Evolutionary conservation across 2,888 invertebrate species (phyloP), one percentile per base, ranked within the genome.

Genomic region (Opisthograptis luteolata): DNA sequence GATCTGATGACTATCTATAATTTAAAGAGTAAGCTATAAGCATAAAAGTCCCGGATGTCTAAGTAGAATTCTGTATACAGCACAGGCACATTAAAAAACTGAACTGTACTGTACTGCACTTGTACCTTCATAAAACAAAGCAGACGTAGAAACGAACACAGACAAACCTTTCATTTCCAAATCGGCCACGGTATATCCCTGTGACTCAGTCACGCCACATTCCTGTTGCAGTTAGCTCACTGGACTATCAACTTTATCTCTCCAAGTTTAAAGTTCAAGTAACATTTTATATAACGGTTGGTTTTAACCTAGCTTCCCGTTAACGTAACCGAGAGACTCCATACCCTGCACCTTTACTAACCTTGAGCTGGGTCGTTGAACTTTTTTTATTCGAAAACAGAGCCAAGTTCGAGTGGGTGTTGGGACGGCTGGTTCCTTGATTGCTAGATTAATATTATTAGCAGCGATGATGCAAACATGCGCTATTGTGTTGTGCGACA

Each of bases 331-430:
- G 40, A 41, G 66, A 62, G 56, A 58, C 58, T 57, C 49, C 48
- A 55, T 55, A 58, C 67, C 65, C 68, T 64, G 57, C 59, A 61
- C 66, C 63, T 68, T 45, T 64, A 62, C 51, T 60, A 55, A 64
- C 64, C 61, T 58, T 64, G 60, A 46, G n/a, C 15, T 28, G 32
- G 62, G 35, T 13, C 55, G 24, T 52, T 60, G 56, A 62, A 52
- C 62, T 48, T 41, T 22, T 36, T 9, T 0, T 17, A 8, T 24
- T 50, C 47, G 13, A 39, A 40, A 39, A 35, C 22, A 15, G 25
- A 30, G 15, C 1, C 15, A 42, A 37, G 42, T 15, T 34, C n/a
- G 41, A 35, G 45, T 51, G 42, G 41, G 43, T 13, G 34, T 8
- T 30, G 31, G 7, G 42, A 8, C 19, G 15, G 10, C 14, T 39